These are phyloP conservation scores for Callimorpha dominula DNA, from an alignment of 2,888 invertebrate genomes.

Conservation along the genomic window DNA sequence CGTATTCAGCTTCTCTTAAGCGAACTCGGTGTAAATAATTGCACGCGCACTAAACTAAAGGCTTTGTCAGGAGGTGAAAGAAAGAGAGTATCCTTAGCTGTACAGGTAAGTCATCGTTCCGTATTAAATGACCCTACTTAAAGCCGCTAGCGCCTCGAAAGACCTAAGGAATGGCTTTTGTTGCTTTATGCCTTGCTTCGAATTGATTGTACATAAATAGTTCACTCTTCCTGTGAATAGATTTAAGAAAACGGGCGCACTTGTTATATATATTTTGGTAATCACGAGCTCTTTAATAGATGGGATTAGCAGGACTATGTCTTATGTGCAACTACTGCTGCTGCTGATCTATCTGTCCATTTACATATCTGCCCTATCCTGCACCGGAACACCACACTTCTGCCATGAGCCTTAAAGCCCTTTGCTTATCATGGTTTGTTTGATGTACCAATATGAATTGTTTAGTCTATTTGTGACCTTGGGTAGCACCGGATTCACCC, in stretches of 20 bases:
- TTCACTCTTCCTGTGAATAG: too few relatives aligned
- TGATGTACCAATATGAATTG: neutral
- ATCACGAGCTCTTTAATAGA: too few relatives aligned
- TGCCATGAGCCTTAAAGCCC: too few relatives aligned
- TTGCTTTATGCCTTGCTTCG: too few relatives aligned
- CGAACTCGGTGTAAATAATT: constrained; percentile 91
- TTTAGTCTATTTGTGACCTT: neutral
- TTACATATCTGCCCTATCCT: too few relatives aligned
- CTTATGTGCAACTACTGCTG: too few relatives aligned
- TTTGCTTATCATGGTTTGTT: neutral
- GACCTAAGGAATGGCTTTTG: neutral
- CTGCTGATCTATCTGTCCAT: too few relatives aligned
- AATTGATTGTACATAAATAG: too few relatives aligned
- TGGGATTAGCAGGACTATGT: too few relatives aligned
- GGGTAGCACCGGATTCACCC: neutral
- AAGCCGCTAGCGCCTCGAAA: neutral
- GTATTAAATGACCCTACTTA: neutral
- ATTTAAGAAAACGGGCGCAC: too few relatives aligned
- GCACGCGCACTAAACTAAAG: constrained; percentile 90
- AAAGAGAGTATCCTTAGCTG: constrained; percentile 94
- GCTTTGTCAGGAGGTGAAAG: constrained; percentile 96
- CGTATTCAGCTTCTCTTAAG: constrained; percentile 80
- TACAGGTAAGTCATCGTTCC: constrained; percentile 87
- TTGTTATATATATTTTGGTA: too few relatives aligned
- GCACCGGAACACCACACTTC: too few relatives aligned